These are phyloP conservation scores for Manis crassicaudata DNA, from an alignment of 2,797 vertebrate genomes.

Conservation along the genomic window DNA sequence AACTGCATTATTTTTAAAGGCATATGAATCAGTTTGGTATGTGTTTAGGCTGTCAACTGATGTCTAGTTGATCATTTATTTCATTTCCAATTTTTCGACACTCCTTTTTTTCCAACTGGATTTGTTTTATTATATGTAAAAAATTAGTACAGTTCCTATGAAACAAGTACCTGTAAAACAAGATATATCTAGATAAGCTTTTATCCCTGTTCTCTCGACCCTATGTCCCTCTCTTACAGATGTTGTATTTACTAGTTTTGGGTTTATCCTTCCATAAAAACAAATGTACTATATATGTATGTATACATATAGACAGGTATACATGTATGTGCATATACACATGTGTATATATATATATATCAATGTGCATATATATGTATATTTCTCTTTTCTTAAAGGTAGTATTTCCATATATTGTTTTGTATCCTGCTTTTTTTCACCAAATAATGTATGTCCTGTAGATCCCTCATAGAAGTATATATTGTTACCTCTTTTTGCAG, in stretches of 20 bases:
- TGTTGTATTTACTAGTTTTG: background rate
- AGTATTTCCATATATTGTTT: background rate
- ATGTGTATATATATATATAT: no score
- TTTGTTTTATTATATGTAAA: conserved; percentile 19
- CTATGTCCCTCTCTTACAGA: background rate
- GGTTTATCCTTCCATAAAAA: conserved; percentile 2
- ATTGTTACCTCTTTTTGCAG: background rate
- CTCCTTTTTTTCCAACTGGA: background rate
- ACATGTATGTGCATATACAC: background rate
- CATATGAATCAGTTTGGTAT: background rate
- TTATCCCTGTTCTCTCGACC: background rate
- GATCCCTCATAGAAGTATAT: background rate
- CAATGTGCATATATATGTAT: no score
- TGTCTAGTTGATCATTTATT: background rate
- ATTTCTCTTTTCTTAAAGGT: background rate
- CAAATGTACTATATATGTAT: background rate
- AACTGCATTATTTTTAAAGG: background rate
- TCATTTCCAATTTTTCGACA: conserved; percentile 19
- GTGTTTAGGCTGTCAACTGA: background rate
- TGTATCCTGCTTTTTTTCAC: background rate
- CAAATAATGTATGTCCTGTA: no score
- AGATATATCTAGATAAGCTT: background rate
- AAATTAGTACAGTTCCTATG: background rate
- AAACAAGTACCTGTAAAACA: background rate
- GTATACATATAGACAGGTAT: background rate